Percentiles rank a stretch among this genome's conserved stretches.
Evolutionary conservation across 2,888 invertebrate species (phyloP).

Genomic region (Pimpla rufipes): DNA sequence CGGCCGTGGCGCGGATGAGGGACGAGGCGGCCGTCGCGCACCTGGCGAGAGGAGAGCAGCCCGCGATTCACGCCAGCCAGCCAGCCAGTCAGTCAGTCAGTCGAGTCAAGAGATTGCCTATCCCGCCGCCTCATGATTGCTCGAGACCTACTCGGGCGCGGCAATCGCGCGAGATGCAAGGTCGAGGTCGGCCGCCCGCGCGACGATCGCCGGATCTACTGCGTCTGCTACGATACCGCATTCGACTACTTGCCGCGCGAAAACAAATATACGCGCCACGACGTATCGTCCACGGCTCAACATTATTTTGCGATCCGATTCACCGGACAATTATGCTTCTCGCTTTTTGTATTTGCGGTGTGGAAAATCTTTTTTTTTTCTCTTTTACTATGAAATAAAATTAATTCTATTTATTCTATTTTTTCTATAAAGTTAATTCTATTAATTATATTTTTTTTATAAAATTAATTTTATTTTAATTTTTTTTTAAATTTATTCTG

Average conservation of each 20-base stretch:
- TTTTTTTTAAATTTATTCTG: too few species aligned
- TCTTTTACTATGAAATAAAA: too few species aligned
- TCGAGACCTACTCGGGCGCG: conserved; percentile 29
- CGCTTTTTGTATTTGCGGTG: too few species aligned
- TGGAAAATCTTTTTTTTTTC: too few species aligned
- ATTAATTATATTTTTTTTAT: too few species aligned
- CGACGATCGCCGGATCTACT: background rate
- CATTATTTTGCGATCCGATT: too few species aligned
- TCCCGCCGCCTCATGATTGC: conserved; percentile 46
- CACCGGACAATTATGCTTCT: too few species aligned
- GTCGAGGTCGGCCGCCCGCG: conserved; percentile 58
- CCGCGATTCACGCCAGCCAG: conserved; percentile 25
- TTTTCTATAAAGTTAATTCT: too few species aligned
- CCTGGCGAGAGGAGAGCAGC: conserved; percentile 60
- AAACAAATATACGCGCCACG: too few species aligned
- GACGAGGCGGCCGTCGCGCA: conserved; percentile 44
- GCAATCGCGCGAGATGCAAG: conserved; percentile 63
- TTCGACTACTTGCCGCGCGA: background rate
- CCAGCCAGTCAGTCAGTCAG: conserved; percentile 47
- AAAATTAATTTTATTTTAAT: too few species aligned
- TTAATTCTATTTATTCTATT: too few species aligned
- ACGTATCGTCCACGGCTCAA: too few species aligned
- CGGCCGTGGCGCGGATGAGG: conserved; percentile 19
- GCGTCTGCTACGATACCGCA: background rate
- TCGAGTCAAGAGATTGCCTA: conserved; percentile 41